Percentiles rank a stretch among this genome's conserved stretches.
Conservation (phyloP, 92 coral and sea anemone species). For the Zoanthus solanderi region DNA sequence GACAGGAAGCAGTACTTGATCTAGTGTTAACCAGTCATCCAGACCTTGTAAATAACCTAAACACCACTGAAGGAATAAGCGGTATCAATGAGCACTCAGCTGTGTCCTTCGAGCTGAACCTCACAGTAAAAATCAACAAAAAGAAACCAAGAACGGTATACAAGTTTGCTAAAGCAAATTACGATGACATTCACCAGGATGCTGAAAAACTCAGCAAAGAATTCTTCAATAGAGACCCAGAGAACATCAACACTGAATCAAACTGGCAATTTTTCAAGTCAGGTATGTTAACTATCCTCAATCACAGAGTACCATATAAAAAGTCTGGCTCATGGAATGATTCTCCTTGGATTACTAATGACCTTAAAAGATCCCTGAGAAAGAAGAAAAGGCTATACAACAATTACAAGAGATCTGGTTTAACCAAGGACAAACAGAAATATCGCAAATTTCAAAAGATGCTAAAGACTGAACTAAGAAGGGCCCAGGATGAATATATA, state of each 20-base stretch:
- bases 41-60: conserved; percentile 45
- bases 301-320: conserved; percentile 45
- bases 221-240: conserved; percentile 68
- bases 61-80: conserved; percentile 45
- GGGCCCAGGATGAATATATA: conserved; percentile 70
- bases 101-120: conserved; percentile 54
- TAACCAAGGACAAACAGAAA: conserved; percentile 57
- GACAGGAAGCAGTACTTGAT: conserved; percentile 60
- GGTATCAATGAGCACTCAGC: conserved; percentile 46
- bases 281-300: conserved; percentile 37
- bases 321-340: conserved; percentile 65
- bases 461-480: conserved; percentile 56
- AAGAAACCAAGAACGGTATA: conserved; percentile 68
- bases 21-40: conserved; percentile 62
- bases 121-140: conserved; percentile 65
- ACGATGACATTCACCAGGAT: conserved; percentile 56
- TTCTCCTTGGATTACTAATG: conserved; percentile 57
- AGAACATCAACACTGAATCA: conserved; percentile 41
- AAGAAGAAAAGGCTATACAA: conserved; percentile 61
- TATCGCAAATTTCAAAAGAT: conserved; percentile 60
- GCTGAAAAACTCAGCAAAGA: conserved; percentile 62
- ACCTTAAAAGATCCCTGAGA: conserved; percentile 49
- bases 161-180: conserved; percentile 64
- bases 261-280: conserved; percentile 59
- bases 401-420: conserved; percentile 57